Percentiles rank a stretch among this genome's conserved stretches.
Conservation (phyloP, 2,113 vertebrate genomes). For the Oreochromis tanganicae region DNA sequence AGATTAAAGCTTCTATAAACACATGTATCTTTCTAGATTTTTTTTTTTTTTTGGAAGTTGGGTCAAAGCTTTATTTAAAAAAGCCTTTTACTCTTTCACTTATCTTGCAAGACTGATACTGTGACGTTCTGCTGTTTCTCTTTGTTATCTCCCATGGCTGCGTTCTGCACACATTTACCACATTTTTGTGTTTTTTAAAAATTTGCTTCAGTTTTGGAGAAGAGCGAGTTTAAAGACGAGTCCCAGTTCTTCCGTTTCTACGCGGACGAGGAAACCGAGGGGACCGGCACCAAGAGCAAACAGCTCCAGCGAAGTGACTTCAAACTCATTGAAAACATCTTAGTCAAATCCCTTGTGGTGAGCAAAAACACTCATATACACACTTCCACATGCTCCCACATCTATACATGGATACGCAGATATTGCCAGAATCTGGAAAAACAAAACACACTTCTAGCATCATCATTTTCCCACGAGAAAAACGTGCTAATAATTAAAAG, state of each 20-base stretch:
- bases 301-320: conserved; percentile 90
- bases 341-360: conserved; percentile 92
- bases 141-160: not conserved
- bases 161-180: not conserved
- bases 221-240: conserved; percentile 97
- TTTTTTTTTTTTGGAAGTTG: not conserved
- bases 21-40: not conserved
- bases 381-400: not conserved
- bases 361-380: conserved; percentile 26
- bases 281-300: conserved; percentile 87
- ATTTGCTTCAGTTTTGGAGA: conserved; percentile 83
- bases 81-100: not conserved
- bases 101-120: not conserved
- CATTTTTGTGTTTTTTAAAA: not conserved
- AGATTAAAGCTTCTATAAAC: not conserved
- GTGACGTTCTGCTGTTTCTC: not conserved
- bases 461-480: not conserved
- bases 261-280: conserved; percentile 95
- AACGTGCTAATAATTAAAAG: not conserved
- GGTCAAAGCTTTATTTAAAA: not conserved
- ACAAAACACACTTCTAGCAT: not conserved
- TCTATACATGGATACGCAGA: not conserved
- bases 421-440: not conserved
- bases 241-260: conserved; percentile 97
- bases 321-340: conserved; percentile 92